phyloP scores from a whole-genome alignment of 92 coral and sea anemone genomes.

The Ricordea florida region DNA sequence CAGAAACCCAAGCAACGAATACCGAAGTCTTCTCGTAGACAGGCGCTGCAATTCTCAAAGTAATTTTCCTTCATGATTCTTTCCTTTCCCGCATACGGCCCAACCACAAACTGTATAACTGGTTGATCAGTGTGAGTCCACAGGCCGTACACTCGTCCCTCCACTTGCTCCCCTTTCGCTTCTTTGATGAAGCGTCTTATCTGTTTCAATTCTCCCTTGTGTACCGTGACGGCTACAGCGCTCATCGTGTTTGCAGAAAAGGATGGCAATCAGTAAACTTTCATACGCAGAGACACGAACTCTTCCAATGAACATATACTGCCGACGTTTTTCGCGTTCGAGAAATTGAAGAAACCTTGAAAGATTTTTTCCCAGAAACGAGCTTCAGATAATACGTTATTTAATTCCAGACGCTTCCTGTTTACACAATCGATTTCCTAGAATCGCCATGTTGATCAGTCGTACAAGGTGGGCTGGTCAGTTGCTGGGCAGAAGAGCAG shows the following conservation, averaged over 20 bases:
- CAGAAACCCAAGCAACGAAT: constrained; percentile 57
- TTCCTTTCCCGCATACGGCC: neutral
- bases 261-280: neutral
- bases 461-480: too few relatives aligned
- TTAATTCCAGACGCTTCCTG: too few relatives aligned
- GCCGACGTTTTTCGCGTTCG: too few relatives aligned
- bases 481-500: too few relatives aligned
- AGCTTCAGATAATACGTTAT: too few relatives aligned
- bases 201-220: constrained; percentile 59
- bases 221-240: constrained; percentile 52
- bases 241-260: neutral
- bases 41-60: neutral
- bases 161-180: neutral
- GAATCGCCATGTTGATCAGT: too few relatives aligned
- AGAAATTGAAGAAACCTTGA: too few relatives aligned
- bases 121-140: constrained; percentile 70
- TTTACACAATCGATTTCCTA: too few relatives aligned
- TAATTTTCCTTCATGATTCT: neutral
- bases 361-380: too few relatives aligned
- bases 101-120: constrained; percentile 51
- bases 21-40: constrained; percentile 8
- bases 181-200: neutral
- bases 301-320: too few relatives aligned
- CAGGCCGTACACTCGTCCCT: constrained; percentile 56
- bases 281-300: neutral